Conservation (phyloP, 2,113 vertebrate genomes). For the Craseonycteris thonglongyai region DNA sequence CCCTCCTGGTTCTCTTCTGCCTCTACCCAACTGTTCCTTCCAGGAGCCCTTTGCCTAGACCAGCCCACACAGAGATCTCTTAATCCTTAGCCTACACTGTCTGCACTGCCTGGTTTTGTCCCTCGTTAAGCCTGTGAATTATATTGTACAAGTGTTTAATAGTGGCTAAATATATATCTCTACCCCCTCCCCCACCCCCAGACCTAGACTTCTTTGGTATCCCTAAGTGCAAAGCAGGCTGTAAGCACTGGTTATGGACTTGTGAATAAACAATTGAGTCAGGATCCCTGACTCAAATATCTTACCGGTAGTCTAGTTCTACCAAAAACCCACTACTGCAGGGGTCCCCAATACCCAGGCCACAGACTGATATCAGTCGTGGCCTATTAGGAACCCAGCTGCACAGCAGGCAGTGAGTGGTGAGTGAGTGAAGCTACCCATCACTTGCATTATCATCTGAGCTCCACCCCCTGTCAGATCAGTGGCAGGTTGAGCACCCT, state of each 20-base stretch:
- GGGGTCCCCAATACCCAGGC: no score
- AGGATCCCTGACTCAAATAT: background rate
- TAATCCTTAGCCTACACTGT: background rate
- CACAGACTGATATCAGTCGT: no score
- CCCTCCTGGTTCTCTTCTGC: background rate
- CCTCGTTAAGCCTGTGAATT: background rate
- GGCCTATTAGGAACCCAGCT: no score
- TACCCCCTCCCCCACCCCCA: background rate
- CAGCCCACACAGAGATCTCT: background rate
- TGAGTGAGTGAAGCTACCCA: no score
- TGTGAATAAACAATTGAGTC: constrained; percentile 5
- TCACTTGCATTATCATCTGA: no score
- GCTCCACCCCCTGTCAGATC: no score
- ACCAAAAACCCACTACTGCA: background rate
- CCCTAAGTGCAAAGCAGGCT: background rate
- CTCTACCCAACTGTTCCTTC: background rate
- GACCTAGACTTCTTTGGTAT: background rate
- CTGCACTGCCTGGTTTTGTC: background rate
- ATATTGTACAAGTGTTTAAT: background rate
- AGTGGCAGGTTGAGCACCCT: no score
- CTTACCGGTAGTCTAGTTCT: constrained; percentile 1
- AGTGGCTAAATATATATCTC: background rate
- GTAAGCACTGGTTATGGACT: background rate
- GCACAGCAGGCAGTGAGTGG: no score
- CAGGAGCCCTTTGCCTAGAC: background rate